These are phyloP conservation scores for Brenthis daphne DNA, from an alignment of 2,888 invertebrate genomes.

Conservation along the genomic window DNA sequence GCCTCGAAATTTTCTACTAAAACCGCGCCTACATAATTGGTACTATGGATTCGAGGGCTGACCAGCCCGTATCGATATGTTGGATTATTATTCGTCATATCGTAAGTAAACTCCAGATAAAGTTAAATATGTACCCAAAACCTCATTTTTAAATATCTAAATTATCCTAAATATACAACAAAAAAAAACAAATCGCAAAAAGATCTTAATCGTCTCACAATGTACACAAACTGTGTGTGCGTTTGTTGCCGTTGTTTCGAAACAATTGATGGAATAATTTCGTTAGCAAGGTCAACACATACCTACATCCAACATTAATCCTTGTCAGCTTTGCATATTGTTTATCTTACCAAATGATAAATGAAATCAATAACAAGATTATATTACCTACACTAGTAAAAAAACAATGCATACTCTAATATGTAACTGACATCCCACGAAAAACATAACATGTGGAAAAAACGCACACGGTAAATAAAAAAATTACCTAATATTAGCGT, in stretches of 20 bases:
- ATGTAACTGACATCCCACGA: no score
- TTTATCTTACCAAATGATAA: slow-evolving; percentile 32
- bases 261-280: slow-evolving; percentile 59
- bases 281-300: slow-evolving; percentile 49
- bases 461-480: no score
- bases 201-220: slow-evolving; percentile 54
- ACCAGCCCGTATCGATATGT: no score
- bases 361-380: background rate
- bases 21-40: slow-evolving; percentile 50
- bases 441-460: no score
- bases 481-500: no score
- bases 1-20: slow-evolving; percentile 57
- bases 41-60: slow-evolving; percentile 11
- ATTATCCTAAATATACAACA: background rate
- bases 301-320: slow-evolving; percentile 43
- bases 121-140: no score
- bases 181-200: slow-evolving; percentile 30
- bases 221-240: slow-evolving; percentile 11
- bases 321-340: slow-evolving; percentile 42
- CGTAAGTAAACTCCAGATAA: no score
- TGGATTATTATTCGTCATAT: no score
- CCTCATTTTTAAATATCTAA: background rate
- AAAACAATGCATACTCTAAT: no score
- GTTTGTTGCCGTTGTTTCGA: slow-evolving; percentile 42
- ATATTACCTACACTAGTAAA: no score